Conservation (phyloP, 2,113 vertebrate species). For the Noctilio leporinus region DNA sequence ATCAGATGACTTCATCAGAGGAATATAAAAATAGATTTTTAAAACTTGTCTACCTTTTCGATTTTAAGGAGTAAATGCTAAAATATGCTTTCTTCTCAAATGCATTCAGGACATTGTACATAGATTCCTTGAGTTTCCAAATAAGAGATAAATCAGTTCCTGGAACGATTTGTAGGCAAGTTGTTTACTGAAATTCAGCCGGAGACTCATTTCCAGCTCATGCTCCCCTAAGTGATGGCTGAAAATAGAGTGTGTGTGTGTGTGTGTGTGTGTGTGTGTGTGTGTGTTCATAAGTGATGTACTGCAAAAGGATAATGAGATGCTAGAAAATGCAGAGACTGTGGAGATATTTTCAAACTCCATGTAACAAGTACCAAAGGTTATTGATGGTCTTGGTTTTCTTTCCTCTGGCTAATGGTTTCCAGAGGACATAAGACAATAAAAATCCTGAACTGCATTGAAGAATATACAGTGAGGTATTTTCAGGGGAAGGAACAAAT, state of each 20-base stretch:
- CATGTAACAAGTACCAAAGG: neutral
- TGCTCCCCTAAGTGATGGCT: neutral
- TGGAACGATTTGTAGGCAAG: neutral
- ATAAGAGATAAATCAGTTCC: neutral
- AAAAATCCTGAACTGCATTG: neutral
- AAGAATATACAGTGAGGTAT: neutral
- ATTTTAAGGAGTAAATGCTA: neutral
- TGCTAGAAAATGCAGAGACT: neutral
- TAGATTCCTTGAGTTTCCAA: neutral
- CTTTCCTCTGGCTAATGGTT: neutral
- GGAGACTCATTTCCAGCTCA: neutral
- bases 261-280: neutral
- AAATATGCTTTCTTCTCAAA: neutral
- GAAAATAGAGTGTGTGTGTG: neutral
- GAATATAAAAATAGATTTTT: neutral
- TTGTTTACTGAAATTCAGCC: constrained; percentile 29
- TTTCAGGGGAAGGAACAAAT: neutral
- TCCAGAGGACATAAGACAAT: neutral
- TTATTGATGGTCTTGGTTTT: neutral
- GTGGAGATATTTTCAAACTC: neutral
- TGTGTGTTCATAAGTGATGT: neutral
- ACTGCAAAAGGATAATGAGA: neutral
- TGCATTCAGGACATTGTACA: neutral
- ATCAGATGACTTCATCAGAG: neutral
- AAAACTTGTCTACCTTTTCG: neutral